Percentiles rank a stretch among this genome's conserved stretches.
These are phyloP conservation scores for Bombus waltoni DNA, from an alignment of 1,140 invertebrate genomes.

Conservation along the genomic window DNA sequence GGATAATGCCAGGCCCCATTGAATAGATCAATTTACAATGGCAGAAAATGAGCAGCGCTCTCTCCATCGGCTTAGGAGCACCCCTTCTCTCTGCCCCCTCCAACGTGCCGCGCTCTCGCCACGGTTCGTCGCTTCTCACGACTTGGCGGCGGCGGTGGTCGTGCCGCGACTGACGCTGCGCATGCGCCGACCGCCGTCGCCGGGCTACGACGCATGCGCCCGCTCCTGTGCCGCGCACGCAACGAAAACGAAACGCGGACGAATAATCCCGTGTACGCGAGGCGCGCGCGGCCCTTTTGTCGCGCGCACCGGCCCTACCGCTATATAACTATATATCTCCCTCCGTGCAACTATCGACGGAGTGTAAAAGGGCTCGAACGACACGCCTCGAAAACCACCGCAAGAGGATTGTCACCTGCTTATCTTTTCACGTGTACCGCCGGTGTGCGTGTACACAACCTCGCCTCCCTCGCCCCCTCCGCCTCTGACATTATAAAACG, in stretches of 20 bases:
- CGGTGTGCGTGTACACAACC: slow-evolving; percentile 45
- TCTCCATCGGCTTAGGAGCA: slow-evolving; percentile 33
- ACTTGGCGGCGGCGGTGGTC: slow-evolving; percentile 43
- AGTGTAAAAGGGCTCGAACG: slow-evolving; percentile 56
- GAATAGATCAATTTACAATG: slow-evolving; percentile 82
- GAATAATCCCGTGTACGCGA: slow-evolving; percentile 70
- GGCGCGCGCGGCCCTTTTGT: slow-evolving; percentile 76
- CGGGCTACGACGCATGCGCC: slow-evolving; percentile 43
- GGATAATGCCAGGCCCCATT: slow-evolving; percentile 77
- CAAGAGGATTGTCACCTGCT: slow-evolving; percentile 82
- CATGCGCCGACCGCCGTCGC: slow-evolving; percentile 27
- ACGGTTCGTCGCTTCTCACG: slow-evolving; percentile 65
- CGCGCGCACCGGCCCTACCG: slow-evolving; percentile 66
- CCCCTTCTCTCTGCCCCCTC: slow-evolving; percentile 35
- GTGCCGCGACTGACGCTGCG: slow-evolving; percentile 49
- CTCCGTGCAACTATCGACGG: slow-evolving; percentile 56
- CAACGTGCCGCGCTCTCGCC: slow-evolving; percentile 13
- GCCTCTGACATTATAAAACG: not conserved
- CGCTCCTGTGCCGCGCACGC: slow-evolving; percentile 30
- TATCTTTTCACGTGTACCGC: slow-evolving; percentile 66
- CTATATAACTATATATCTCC: slow-evolving; percentile 45
- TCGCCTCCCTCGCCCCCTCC: slow-evolving; percentile 8
- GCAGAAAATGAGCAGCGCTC: slow-evolving; percentile 77
- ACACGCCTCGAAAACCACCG: slow-evolving; percentile 76
- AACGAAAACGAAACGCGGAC: slow-evolving; percentile 67